Percentiles rank a stretch among this genome's conserved stretches.
phyloP scores from a whole-genome alignment of 1,140 invertebrate species.

The Odontomachus brunneus region DNA sequence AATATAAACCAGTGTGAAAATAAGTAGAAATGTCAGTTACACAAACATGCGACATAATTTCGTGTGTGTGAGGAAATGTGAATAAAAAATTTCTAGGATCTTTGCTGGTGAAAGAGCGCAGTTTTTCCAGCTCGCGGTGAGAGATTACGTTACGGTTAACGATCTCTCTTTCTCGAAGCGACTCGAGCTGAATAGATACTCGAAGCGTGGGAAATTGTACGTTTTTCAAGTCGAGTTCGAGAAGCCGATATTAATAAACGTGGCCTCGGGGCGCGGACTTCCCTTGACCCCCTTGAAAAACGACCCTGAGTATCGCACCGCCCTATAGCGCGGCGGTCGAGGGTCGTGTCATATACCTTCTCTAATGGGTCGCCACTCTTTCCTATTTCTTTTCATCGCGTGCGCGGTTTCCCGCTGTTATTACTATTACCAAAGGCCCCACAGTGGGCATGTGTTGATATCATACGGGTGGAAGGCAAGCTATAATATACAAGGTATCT shows the following conservation, averaged over 20 bases:
- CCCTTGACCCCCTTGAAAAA: slow-evolving; percentile 82
- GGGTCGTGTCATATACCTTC: slow-evolving; percentile 61
- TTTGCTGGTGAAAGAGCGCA: no score
- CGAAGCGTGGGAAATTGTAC: slow-evolving; percentile 20
- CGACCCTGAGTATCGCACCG: slow-evolving; percentile 76
- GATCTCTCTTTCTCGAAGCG: not conserved
- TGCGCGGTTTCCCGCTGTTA: slow-evolving; percentile 22
- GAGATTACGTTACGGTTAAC: not conserved
- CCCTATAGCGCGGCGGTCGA: slow-evolving; percentile 45
- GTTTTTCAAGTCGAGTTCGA: slow-evolving; percentile 37
- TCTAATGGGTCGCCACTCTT: slow-evolving; percentile 62
- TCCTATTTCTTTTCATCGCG: slow-evolving; percentile 40
- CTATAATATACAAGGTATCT: no score
- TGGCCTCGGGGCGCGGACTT: slow-evolving; percentile 75
- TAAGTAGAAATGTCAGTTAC: no score
- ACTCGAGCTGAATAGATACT: not conserved
- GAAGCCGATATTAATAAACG: slow-evolving; percentile 67
- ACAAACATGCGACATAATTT: no score
- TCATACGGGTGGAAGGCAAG: no score
- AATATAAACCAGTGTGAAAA: no score
- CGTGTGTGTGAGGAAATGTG: no score
- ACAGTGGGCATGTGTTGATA: not conserved
- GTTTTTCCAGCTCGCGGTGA: no score
- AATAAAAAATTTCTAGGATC: no score
- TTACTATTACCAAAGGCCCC: slow-evolving; percentile 36